Evolutionary conservation across 2,888 invertebrate species (phyloP).

Genomic region (Hermaeophaga mercurialis): DNA sequence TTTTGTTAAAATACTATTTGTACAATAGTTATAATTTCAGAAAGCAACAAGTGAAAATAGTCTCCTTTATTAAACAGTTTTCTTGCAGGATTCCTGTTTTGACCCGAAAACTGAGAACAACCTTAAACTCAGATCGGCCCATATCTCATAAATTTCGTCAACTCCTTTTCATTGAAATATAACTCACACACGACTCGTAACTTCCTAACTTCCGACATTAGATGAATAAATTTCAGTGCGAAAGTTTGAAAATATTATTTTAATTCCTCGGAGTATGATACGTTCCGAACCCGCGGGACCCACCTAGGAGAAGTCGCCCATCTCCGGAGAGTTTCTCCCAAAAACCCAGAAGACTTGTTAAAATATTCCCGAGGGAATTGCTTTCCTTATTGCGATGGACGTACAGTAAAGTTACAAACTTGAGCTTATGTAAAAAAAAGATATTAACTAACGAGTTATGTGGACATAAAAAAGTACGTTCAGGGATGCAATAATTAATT

Average conservation of each 20-base stretch:
- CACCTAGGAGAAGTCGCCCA: conserved; percentile 45
- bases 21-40: too few species aligned
- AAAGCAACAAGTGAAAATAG: background rate
- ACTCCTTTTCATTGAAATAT: conserved; percentile 13
- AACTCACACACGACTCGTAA: conserved; percentile 13
- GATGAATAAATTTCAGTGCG: conserved; percentile 30
- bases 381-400: conserved; percentile 47
- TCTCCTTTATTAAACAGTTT: background rate
- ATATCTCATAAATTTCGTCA: conserved; percentile 5
- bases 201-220: conserved; percentile 24
- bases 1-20: too few species aligned
- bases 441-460: too few species aligned
- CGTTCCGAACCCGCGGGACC: conserved; percentile 45
- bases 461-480: too few species aligned
- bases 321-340: conserved; percentile 50
- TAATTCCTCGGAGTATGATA: conserved; percentile 52
- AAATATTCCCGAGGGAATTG: conserved; percentile 56
- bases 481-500: too few species aligned
- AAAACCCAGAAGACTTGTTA: conserved; percentile 56
- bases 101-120: background rate
- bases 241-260: conserved; percentile 47
- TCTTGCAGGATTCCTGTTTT: background rate
- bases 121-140: too few species aligned
- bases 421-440: too few species aligned
- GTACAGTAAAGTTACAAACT: too few species aligned